Conservation (phyloP, 2,113 vertebrate genomes). For the Carlito syrichta region DNA sequence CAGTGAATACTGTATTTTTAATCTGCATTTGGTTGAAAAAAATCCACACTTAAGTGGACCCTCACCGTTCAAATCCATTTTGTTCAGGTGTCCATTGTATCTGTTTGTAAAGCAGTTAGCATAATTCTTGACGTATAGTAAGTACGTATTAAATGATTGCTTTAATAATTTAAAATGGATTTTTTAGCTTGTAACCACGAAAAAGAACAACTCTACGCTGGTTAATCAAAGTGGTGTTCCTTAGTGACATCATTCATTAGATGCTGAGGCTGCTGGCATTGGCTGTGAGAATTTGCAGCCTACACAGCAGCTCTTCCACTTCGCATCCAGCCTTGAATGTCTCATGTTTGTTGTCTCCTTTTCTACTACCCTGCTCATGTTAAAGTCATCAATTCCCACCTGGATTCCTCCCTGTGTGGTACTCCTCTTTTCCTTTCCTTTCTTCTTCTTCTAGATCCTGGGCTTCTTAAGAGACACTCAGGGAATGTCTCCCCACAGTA, state of each 20-base stretch:
- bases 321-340: not conserved
- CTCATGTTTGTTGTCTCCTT: not conserved
- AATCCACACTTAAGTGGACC: not conserved
- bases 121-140: not conserved
- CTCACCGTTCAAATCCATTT: not conserved
- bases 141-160: not conserved
- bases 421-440: not conserved
- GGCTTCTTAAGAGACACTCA: not conserved
- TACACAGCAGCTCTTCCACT: not conserved
- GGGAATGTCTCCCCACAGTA: not conserved
- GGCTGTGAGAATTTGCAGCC: not conserved
- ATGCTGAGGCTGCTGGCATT: not conserved
- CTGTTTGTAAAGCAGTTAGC: not conserved
- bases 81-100: not conserved
- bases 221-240: not conserved
- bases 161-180: constrained; percentile 50
- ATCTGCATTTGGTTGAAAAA: not conserved
- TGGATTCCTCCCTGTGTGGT: not conserved
- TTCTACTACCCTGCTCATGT: not conserved
- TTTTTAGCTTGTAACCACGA: constrained; percentile 21
- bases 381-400: not conserved
- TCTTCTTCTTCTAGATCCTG: not conserved
- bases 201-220: not conserved
- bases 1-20: not conserved
- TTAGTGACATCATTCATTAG: not conserved